Evolutionary conservation across 92 coral and sea anemone species (phyloP), one percentile per base, ranked within the genome.

Genomic region (Virgularia gustaviana): DNA sequence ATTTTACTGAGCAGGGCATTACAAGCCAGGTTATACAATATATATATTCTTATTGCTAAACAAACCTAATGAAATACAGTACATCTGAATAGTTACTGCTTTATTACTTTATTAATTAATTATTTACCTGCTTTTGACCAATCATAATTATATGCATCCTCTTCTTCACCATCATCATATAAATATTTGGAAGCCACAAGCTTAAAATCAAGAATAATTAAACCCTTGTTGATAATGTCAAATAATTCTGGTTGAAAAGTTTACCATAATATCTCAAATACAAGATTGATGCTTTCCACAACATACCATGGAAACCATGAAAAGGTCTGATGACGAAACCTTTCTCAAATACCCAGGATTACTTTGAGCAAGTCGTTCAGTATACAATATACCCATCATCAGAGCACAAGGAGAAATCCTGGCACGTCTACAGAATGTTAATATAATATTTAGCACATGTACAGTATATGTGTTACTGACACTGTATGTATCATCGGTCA

Each of bases 141-240:
- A 58, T 92, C 98, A 41, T 89, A 91, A 78, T 92, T 92, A 57
- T 83, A 92, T 27, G 82, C 94, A 59, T 92, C 98, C 16, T 89
- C 98, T 19, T 84, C 96, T 70, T 92, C 98, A 35, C 98, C 98
- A 41, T 92, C 98, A 60, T 92, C 98, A 77, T 92, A 92, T 73
- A 92, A 71, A 58, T 92, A 92, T 73, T 92, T 92, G 6, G 98
- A 92, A 30, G 98, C 98, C n/a, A 92, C 88, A 90, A 92, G 79
- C 97, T 90, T 43, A 7, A 62, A 57, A 22, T 30, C 24, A 49
- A 56, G 20, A 63, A n/a, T n/a, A n/a, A n/a, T 53, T 6, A 53
- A 25, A 18, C 60, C 19, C 60, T 18, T 7, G 9, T 7, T 7
- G 7, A 7, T 53, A 7, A 18, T 18, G 30, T 10, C 10, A 18